Percentiles rank a stretch among this genome's conserved stretches.
phyloP scores from a whole-genome alignment of 2,113 vertebrate genomes.

The Odocoileus virginianus region DNA sequence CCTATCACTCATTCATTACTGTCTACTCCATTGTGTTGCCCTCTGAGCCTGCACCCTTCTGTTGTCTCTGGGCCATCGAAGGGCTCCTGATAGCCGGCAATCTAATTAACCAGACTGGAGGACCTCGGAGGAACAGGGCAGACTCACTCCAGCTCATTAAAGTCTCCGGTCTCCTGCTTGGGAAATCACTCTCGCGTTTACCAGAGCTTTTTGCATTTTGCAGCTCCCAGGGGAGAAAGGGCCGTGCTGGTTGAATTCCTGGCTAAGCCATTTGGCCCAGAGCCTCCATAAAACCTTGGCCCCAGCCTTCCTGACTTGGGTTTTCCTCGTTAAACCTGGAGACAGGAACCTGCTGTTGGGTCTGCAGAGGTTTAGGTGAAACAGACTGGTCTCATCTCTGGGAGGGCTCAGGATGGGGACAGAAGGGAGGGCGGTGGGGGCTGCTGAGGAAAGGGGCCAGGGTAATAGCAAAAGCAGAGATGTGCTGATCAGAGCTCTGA shows the following conservation, averaged over 20 bases:
- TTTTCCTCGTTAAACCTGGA: slow-evolving; percentile 59
- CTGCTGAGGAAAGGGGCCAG: neutral
- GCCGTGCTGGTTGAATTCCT: slow-evolving; percentile 48
- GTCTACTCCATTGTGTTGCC: neutral
- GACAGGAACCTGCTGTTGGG: slow-evolving; percentile 54
- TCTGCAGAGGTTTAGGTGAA: neutral
- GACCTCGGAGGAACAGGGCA: neutral
- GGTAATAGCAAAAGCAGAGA: neutral
- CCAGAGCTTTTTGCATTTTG: slow-evolving; percentile 49
- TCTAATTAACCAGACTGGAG: slow-evolving; percentile 36
- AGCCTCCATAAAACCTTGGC: slow-evolving; percentile 59
- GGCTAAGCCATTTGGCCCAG: slow-evolving; percentile 53
- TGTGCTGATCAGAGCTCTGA: neutral
- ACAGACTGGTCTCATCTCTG: neutral
- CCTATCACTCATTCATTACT: neutral
- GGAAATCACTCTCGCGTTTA: slow-evolving; percentile 63
- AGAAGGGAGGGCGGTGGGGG: neutral
- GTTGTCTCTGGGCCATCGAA: neutral
- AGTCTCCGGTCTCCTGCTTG: slow-evolving; percentile 54
- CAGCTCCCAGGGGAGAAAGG: slow-evolving; percentile 43
- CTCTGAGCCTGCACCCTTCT: neutral
- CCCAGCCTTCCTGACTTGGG: slow-evolving; percentile 57
- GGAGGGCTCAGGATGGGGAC: neutral
- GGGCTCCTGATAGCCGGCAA: neutral
- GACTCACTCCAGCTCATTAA: slow-evolving; percentile 47